phyloP scores from a whole-genome alignment of 2,888 invertebrate species.

The Netelia inedita region DNA sequence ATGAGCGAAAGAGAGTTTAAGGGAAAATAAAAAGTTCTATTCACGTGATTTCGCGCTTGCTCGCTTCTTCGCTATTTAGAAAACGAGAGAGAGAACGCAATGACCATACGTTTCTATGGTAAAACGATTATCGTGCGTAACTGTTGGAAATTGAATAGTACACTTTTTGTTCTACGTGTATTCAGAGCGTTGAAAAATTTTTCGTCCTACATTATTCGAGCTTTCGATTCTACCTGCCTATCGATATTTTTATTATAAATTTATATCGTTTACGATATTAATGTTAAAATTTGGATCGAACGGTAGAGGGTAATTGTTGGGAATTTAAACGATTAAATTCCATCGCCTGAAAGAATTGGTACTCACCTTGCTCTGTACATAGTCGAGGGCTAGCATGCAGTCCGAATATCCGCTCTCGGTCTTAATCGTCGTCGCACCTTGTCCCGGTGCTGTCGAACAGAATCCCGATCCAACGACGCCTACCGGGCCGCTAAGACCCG shows the following conservation, averaged over 20 bases:
- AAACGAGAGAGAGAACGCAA: slow-evolving; percentile 54
- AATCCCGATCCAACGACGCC: slow-evolving; percentile 85
- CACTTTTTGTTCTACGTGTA: slow-evolving; percentile 14
- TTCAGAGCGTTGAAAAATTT: slow-evolving; percentile 62
- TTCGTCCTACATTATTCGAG: slow-evolving; percentile 5
- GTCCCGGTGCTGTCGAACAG: slow-evolving; percentile 85
- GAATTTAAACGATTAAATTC: background rate
- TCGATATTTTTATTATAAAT: background rate
- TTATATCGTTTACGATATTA: no score
- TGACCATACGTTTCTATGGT: slow-evolving; percentile 56
- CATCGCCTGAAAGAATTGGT: slow-evolving; percentile 31
- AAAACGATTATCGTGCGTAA: slow-evolving; percentile 32
- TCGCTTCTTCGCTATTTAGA: slow-evolving; percentile 64
- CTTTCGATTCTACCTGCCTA: slow-evolving; percentile 46
- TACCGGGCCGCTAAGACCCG: slow-evolving; percentile 85
- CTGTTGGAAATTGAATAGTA: slow-evolving; percentile 38
- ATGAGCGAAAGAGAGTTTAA: slow-evolving; percentile 29
- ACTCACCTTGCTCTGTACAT: slow-evolving; percentile 89
- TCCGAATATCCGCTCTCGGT: slow-evolving; percentile 90
- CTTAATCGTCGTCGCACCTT: slow-evolving; percentile 87
- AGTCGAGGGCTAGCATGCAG: slow-evolving; percentile 90
- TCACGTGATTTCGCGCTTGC: slow-evolving; percentile 52
- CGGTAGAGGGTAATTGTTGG: no score
- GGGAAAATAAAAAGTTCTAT: background rate
- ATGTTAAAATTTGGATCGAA: no score